phyloP scores from a whole-genome alignment of 2,113 vertebrate genomes.

The Lota lota region DNA sequence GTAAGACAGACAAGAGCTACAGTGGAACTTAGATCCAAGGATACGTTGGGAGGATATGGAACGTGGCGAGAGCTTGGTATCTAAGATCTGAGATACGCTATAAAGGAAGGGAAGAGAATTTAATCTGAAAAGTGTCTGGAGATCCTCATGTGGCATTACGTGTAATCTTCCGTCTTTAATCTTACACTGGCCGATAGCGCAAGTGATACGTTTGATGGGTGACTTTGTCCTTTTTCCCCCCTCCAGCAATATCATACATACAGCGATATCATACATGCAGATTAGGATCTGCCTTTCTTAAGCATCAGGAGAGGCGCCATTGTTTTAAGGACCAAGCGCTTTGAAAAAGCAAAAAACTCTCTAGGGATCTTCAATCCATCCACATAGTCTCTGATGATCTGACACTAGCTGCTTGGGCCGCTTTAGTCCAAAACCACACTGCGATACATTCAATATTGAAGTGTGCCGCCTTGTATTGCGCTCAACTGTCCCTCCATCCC shows the following conservation, averaged over 20 bases:
- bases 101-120: no score
- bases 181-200: no score
- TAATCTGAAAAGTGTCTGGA: no score
- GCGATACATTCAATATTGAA: slow-evolving; percentile 30
- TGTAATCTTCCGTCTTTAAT: no score
- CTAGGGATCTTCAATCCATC: slow-evolving; percentile 42
- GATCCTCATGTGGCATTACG: no score
- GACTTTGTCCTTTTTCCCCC: no score
- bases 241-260: not conserved
- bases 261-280: slow-evolving; percentile 24
- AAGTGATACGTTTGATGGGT: no score
- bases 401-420: slow-evolving; percentile 17
- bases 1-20: slow-evolving; percentile 27
- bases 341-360: slow-evolving; percentile 16
- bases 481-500: slow-evolving; percentile 22
- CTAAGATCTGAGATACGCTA: no score
- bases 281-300: slow-evolving; percentile 12
- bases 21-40: slow-evolving; percentile 25
- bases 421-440: slow-evolving; percentile 33
- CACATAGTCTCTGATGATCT: slow-evolving; percentile 39
- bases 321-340: slow-evolving; percentile 34
- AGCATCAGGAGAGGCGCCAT: slow-evolving; percentile 9
- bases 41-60: not conserved
- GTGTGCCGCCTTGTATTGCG: slow-evolving; percentile 27
- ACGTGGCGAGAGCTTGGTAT: slow-evolving; percentile 9